phyloP scores from a whole-genome alignment of 2,888 invertebrate species.

The Pherbina coryleti region DNA sequence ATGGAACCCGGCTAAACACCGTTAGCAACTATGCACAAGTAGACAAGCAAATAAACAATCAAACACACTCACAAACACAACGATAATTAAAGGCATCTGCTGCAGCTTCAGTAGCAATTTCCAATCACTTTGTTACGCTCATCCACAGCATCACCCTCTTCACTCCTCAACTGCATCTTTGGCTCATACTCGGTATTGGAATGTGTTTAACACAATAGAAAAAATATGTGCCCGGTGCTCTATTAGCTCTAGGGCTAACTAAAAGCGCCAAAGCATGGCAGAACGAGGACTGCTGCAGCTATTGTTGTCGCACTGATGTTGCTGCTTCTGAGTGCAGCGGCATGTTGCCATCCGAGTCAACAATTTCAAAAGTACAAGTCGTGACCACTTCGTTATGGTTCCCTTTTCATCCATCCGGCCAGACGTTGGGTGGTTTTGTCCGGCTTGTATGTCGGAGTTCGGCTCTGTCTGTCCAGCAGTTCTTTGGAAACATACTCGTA shows the following conservation, averaged over 20 bases:
- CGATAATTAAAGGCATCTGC: not conserved
- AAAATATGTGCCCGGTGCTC: not conserved
- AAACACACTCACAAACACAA: not conserved
- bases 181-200: conserved; percentile 1
- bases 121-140: not conserved
- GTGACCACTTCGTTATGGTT: conserved; percentile 34
- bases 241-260: conserved; percentile 17
- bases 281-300: conserved; percentile 20
- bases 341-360: conserved; percentile 31
- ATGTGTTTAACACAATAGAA: conserved; percentile 9
- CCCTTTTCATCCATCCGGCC: conserved; percentile 11
- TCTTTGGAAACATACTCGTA: conserved; percentile 11
- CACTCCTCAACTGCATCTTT: not conserved
- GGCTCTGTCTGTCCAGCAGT: not conserved
- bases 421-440: not conserved
- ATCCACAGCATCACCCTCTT: not conserved
- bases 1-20: not conserved
- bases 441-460: not conserved
- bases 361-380: conserved; percentile 13
- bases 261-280: conserved; percentile 22
- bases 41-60: not conserved
- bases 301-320: conserved; percentile 27
- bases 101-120: not conserved
- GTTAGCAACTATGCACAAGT: not conserved
- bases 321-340: conserved; percentile 17